phyloP scores from a whole-genome alignment of 2,113 vertebrate genomes.

The Talpa occidentalis region DNA sequence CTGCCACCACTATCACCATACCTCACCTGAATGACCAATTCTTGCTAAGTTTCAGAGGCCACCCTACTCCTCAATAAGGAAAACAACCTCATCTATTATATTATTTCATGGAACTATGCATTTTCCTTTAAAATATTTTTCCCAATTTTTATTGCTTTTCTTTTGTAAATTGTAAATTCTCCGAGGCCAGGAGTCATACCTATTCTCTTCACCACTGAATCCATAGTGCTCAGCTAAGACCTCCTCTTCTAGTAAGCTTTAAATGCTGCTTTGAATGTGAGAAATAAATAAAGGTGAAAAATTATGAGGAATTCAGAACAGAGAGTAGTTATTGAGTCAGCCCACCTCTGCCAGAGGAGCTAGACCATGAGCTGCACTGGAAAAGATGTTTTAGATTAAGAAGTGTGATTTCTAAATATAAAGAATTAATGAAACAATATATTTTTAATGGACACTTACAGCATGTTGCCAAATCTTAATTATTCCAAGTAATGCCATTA shows the following conservation, averaged over 20 bases:
- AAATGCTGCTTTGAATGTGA: not conserved
- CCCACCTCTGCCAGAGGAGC: not conserved
- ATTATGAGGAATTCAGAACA: not conserved
- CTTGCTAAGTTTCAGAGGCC: not conserved
- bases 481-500: conserved; percentile 11
- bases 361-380: not conserved
- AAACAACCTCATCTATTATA: not conserved
- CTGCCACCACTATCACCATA: not conserved
- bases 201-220: not conserved
- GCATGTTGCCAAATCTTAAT: not conserved
- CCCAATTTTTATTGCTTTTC: not conserved
- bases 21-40: not conserved
- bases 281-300: not conserved
- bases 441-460: not conserved
- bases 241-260: not conserved
- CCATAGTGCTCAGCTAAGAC: not conserved
- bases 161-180: not conserved
- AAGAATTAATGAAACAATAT: not conserved
- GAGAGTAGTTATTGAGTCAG: not conserved
- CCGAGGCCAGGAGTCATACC: not conserved
- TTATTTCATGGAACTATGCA: not conserved
- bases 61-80: not conserved
- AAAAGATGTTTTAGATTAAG: not conserved
- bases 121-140: conserved; percentile 2
- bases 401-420: not conserved